These are phyloP conservation scores for Nematopogon swammerdamellus DNA, from an alignment of 2,888 invertebrate genomes.

Conservation along the genomic window DNA sequence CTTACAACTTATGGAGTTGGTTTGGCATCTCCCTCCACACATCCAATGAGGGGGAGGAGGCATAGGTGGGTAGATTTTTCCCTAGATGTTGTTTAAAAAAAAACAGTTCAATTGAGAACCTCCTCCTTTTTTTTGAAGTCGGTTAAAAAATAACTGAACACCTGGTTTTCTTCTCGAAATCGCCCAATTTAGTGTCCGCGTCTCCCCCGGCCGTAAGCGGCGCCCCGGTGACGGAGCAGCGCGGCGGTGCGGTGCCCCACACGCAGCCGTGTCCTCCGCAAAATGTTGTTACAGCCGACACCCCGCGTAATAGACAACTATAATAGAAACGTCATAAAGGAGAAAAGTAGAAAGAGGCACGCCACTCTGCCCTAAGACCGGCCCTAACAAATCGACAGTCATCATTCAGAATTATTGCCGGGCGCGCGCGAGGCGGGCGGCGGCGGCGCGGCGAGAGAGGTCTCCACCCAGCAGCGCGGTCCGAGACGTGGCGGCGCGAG, in stretches of 20 bases:
- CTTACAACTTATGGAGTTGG: too few species aligned
- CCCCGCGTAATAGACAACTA: not conserved
- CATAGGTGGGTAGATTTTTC: too few species aligned
- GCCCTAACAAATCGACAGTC: not conserved
- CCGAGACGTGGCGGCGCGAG: not conserved
- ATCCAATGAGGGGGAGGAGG: too few species aligned
- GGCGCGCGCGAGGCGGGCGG: not conserved
- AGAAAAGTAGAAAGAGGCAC: not conserved
- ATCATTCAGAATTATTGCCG: not conserved
- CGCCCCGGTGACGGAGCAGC: too few species aligned
- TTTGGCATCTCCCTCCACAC: too few species aligned
- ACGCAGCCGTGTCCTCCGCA: not conserved
- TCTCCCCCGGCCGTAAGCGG: too few species aligned
- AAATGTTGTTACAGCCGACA: not conserved
- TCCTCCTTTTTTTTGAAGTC: too few species aligned
- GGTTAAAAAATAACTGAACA: too few species aligned
- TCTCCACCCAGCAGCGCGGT: not conserved
- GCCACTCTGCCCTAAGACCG: not conserved
- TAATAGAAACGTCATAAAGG: not conserved
- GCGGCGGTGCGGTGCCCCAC: too few species aligned
- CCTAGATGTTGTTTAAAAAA: too few species aligned
- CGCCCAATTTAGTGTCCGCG: not conserved
- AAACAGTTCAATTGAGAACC: too few species aligned
- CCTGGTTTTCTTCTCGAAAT: not conserved
- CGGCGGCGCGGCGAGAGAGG: not conserved